Evolutionary conservation across 2,797 vertebrate genomes (phyloP).

Genomic region (Enteromius treurensis): DNA sequence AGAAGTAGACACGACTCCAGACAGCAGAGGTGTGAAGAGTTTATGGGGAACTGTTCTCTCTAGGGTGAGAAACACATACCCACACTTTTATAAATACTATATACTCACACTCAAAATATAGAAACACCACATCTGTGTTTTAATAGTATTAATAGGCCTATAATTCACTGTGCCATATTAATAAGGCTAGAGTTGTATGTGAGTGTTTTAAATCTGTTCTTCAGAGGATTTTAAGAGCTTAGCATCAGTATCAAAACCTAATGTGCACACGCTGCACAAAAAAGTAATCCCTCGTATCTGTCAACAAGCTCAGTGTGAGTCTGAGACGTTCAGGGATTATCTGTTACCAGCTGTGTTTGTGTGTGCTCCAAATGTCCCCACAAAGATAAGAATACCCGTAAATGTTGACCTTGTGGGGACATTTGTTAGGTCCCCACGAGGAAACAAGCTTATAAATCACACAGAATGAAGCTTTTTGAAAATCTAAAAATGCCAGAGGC

Average conservation of each 20-base stretch:
- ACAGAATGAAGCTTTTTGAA: no score
- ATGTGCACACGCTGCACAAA: conserved; percentile 72
- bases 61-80: conserved; percentile 70
- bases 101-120: conserved; percentile 8
- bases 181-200: conserved; percentile 50
- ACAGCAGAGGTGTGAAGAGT: conserved; percentile 92
- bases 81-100: conserved; percentile 21
- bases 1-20: conserved; percentile 85
- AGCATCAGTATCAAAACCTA: conserved; percentile 71
- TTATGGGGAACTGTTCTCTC: conserved; percentile 87
- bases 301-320: conserved; percentile 34
- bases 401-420: no score
- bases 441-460: no score
- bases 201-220: conserved; percentile 53
- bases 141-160: background rate
- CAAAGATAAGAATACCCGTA: no score
- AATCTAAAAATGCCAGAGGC: no score
- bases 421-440: no score
- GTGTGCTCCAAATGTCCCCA: background rate
- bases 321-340: conserved; percentile 32
- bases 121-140: background rate
- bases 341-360: background rate
- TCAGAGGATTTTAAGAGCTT: conserved; percentile 63
- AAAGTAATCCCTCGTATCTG: conserved; percentile 75
- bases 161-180: conserved; percentile 13